These are phyloP conservation scores for Glossophaga mutica DNA, from an alignment of 2,797 vertebrate species.

Conservation along the genomic window DNA sequence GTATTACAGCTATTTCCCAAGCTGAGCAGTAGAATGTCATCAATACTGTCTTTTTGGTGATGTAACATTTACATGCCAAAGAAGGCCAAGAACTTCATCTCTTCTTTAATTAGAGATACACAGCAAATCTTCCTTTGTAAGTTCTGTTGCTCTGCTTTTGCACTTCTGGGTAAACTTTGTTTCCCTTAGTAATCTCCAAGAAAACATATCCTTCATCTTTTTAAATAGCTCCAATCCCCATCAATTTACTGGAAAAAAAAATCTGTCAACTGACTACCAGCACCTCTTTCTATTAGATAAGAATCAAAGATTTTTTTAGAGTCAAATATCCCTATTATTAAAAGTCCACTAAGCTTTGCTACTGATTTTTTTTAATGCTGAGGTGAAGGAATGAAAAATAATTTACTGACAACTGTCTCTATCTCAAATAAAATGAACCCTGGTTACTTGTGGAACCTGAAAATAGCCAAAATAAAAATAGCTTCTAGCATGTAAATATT, in stretches of 20 bases:
- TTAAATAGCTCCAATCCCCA: neutral
- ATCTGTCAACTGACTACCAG: neutral
- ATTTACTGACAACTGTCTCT: neutral
- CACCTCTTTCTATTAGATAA: neutral
- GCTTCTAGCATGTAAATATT: neutral
- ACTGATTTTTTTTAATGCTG: neutral
- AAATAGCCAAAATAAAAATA: neutral
- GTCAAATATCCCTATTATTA: neutral
- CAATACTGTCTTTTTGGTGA: neutral
- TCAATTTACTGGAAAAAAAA: neutral
- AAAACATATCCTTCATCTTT: neutral
- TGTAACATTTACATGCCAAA: neutral
- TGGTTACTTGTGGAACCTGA: neutral
- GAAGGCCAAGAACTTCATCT: neutral
- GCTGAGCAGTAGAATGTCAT: neutral
- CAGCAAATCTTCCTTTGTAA: neutral
- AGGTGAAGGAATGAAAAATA: neutral
- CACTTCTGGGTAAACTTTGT: neutral
- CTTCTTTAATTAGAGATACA: neutral
- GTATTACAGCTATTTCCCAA: neutral
- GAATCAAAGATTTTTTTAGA: neutral
- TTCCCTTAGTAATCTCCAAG: neutral
- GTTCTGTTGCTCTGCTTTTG: neutral
- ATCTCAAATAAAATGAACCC: neutral
- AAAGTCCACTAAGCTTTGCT: neutral